Evolutionary conservation across 2,797 vertebrate species (phyloP).

Genomic region (Sciurus vulgaris): DNA sequence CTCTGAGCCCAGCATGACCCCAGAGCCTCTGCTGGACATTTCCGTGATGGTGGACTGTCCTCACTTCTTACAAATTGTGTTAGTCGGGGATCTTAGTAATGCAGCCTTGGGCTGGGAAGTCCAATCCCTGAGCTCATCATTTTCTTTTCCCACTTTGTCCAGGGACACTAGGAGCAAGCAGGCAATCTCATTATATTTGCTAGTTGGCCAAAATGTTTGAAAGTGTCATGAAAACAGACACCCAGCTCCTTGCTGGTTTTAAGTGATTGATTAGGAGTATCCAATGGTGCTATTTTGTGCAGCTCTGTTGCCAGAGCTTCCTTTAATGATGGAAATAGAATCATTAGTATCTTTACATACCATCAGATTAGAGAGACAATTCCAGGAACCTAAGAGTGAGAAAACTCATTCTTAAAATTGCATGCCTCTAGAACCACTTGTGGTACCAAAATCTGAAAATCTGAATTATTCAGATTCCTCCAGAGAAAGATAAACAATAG

Average conservation of each 20-base stretch:
- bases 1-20: accelerated
- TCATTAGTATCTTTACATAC: neutral
- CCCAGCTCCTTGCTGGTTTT: accelerated
- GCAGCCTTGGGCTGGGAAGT: neutral
- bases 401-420: neutral
- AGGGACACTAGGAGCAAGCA: neutral
- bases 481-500: neutral
- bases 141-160: neutral
- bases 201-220: neutral
- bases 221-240: neutral
- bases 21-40: neutral
- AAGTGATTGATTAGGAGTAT: neutral
- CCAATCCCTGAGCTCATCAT: neutral
- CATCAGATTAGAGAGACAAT: neutral
- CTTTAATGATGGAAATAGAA: neutral
- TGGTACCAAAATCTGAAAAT: neutral
- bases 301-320: neutral
- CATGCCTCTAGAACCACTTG: neutral
- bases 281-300: neutral
- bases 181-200: neutral
- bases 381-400: neutral
- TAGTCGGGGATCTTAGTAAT: neutral
- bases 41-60: accelerated
- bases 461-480: neutral
- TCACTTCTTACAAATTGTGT: accelerated